Percentiles rank a stretch among this genome's conserved stretches.
Conservation (phyloP, 2,797 vertebrate genomes). For the Manis crassicaudata region DNA sequence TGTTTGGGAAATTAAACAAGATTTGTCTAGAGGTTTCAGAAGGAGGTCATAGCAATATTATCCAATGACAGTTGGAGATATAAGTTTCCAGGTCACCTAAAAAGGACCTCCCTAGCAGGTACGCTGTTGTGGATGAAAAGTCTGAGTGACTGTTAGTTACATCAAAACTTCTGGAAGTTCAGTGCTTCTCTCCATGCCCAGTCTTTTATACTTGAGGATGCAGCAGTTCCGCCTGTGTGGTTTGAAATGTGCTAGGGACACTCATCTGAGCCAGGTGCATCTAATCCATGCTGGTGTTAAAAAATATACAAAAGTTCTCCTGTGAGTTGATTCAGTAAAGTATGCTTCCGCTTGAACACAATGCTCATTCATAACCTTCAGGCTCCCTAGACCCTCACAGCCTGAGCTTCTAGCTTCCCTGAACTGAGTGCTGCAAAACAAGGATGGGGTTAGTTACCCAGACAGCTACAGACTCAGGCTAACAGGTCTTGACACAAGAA, state of each 20-base stretch:
- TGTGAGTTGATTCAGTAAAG: neutral
- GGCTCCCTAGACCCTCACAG: neutral
- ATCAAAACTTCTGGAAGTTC: neutral
- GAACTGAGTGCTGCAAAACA: neutral
- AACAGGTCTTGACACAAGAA: neutral
- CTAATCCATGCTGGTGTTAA: neutral
- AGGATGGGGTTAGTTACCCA: neutral
- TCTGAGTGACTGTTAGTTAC: neutral
- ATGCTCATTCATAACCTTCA: neutral
- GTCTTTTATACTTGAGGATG: neutral
- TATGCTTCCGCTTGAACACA: neutral
- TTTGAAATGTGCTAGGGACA: neutral
- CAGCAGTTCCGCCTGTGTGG: neutral
- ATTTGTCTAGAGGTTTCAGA: slow-evolving; percentile 49
- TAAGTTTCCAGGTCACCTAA: neutral
- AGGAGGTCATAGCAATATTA: slow-evolving; percentile 23
- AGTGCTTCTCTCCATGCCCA: neutral
- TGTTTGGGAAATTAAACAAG: slow-evolving; percentile 32
- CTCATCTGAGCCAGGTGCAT: neutral
- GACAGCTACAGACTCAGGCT: neutral
- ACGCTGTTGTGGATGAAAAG: neutral
- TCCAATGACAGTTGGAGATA: neutral
- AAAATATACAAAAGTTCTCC: neutral
- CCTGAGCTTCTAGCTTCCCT: neutral
- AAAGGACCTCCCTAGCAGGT: neutral